These are phyloP conservation scores for Beaufortia kweichowensis DNA, from an alignment of 2,113 vertebrate species.

Conservation along the genomic window DNA sequence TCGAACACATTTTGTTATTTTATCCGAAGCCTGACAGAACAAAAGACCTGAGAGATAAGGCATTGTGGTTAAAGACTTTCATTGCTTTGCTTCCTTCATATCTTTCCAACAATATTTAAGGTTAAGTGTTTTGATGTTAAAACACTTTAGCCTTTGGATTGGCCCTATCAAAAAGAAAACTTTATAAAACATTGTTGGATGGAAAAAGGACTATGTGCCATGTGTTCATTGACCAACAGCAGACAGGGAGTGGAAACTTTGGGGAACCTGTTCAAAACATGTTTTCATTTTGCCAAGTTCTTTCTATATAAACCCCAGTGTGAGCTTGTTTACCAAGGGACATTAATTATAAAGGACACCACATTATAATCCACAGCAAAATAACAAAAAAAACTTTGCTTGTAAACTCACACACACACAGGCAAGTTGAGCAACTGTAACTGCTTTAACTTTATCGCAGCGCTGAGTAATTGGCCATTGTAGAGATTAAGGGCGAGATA, in stretches of 20 bases:
- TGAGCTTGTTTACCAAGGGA: conserved; percentile 4
- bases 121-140: not conserved
- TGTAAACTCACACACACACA: not conserved
- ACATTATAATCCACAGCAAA: conserved; percentile 4
- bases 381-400: not conserved
- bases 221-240: too few species aligned
- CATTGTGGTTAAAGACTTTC: conserved; percentile 2
- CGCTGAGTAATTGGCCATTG: conserved; percentile 26
- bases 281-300: too few species aligned
- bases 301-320: not conserved
- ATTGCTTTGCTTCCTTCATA: conserved; percentile 6
- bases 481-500: conserved; percentile 27
- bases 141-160: too few species aligned
- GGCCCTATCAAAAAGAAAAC: too few species aligned
- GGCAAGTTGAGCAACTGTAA: not conserved
- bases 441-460: conserved; percentile 23
- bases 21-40: not conserved
- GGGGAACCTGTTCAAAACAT: too few species aligned
- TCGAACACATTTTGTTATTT: not conserved
- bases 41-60: conserved; percentile 14
- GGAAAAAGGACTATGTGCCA: too few species aligned
- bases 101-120: not conserved
- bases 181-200: too few species aligned
- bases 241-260: too few species aligned
- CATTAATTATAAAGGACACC: conserved; percentile 4